Percentiles rank a stretch among this genome's conserved stretches.
Conservation (phyloP, 2,888 invertebrate genomes). For the Agrochola lychnidis region DNA sequence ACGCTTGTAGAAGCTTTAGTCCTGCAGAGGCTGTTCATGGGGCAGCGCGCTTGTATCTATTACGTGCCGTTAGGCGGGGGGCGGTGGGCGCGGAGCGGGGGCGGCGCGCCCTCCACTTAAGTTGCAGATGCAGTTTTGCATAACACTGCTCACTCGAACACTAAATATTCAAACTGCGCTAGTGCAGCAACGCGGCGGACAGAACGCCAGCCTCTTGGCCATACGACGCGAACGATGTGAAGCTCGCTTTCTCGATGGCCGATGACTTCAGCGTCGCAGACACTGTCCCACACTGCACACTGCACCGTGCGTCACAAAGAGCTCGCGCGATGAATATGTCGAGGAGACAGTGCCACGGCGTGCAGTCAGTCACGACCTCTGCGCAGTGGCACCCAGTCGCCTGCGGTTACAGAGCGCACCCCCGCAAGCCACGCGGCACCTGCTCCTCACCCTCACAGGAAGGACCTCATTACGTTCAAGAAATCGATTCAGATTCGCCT, state of each 20-base stretch:
- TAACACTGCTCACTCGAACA: slow-evolving; percentile 35
- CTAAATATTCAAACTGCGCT: neutral
- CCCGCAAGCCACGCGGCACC: neutral
- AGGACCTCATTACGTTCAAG: neutral
- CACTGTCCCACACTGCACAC: neutral
- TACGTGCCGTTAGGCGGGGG: slow-evolving; percentile 65
- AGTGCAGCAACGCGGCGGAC: neutral
- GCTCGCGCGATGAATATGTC: slow-evolving; percentile 28
- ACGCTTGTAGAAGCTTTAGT: neutral
- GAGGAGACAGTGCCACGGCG: slow-evolving; percentile 24
- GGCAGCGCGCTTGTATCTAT: neutral
- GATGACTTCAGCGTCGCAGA: neutral
- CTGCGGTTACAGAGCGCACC: neutral
- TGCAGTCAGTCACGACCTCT: slow-evolving; percentile 24
- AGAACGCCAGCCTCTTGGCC: neutral
- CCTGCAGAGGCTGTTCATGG: slow-evolving; percentile 51
- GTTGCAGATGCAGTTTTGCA: slow-evolving; percentile 63
- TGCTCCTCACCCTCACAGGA: neutral
- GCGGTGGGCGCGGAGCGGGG: neutral
- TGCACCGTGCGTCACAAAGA: neutral
- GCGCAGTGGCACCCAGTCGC: slow-evolving; percentile 1
- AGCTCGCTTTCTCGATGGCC: neutral
- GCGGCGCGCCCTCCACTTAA: slow-evolving; percentile 26
- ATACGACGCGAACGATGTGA: neutral
- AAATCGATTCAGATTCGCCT: neutral